Percentiles rank a stretch among this genome's conserved stretches.
Evolutionary conservation across 2,113 vertebrate species (phyloP).

Genomic region (Chascanopsetta lugubris): DNA sequence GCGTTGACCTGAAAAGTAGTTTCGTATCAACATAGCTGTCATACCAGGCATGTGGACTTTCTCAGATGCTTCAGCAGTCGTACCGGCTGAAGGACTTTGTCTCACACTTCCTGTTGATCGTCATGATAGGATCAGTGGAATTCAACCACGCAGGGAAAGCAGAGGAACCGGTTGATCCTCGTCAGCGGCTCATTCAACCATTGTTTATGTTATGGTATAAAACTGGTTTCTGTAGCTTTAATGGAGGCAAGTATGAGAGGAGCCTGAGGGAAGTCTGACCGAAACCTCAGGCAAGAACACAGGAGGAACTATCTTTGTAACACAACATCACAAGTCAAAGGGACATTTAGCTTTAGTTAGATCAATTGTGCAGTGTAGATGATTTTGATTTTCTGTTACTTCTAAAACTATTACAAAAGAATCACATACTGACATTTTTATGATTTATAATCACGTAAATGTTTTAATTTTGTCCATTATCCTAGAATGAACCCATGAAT

Average conservation of each 20-base stretch:
- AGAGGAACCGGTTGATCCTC: slow-evolving; percentile 70
- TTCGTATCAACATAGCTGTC: neutral
- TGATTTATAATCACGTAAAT: too few species aligned
- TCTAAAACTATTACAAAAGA: too few species aligned
- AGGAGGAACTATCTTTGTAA: neutral
- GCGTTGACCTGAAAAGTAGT: slow-evolving; percentile 6
- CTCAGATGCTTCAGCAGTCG: neutral
- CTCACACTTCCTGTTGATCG: slow-evolving; percentile 19
- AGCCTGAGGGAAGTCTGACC: neutral
- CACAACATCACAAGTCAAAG: too few species aligned
- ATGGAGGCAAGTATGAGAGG: neutral
- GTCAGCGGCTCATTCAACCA: slow-evolving; percentile 6
- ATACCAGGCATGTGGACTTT: slow-evolving; percentile 11
- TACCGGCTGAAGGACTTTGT: slow-evolving; percentile 4
- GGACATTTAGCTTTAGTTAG: too few species aligned
- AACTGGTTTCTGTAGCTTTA: neutral
- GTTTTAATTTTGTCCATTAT: too few species aligned
- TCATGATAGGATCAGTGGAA: slow-evolving; percentile 49
- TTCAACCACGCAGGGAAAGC: slow-evolving; percentile 43
- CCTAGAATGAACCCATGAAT: too few species aligned
- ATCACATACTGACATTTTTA: too few species aligned
- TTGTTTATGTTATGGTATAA: slow-evolving; percentile 51
- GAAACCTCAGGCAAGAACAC: neutral
- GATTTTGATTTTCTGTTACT: too few species aligned
- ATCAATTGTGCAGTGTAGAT: too few species aligned